Conservation (phyloP, 2,113 vertebrate species). For the Furnarius figulus region DNA sequence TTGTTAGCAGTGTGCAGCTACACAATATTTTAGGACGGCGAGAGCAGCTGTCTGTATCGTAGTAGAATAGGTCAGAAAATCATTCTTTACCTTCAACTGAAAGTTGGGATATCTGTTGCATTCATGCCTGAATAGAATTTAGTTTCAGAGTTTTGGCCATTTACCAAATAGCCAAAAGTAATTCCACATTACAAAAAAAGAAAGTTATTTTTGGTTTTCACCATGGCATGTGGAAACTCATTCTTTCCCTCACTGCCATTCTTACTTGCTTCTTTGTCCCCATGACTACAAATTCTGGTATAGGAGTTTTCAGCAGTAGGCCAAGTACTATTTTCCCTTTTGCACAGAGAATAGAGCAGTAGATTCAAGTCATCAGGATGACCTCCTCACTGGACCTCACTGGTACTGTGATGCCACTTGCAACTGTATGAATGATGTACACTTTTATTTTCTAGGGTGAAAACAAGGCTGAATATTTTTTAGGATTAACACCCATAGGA, state of each 20-base stretch:
- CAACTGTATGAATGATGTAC: neutral
- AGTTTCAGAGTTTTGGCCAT: neutral
- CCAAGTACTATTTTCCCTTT: neutral
- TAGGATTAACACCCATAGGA: slow-evolving; percentile 88
- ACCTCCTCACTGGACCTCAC: neutral
- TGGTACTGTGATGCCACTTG: neutral
- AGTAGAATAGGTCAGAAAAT: neutral
- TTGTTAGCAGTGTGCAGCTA: neutral
- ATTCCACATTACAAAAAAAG: neutral
- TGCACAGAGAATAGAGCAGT: neutral
- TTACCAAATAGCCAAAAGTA: neutral
- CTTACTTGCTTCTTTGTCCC: neutral
- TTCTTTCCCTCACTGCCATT: neutral
- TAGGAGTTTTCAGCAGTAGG: neutral
- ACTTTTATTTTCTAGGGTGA: slow-evolving; percentile 83
- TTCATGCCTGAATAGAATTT: neutral
- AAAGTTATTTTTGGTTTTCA: neutral
- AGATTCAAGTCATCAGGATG: neutral
- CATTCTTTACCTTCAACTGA: neutral
- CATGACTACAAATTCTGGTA: fast-evolving
- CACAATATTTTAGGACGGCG: neutral
- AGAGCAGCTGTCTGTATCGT: neutral
- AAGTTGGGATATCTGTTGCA: neutral
- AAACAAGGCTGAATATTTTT: slow-evolving; percentile 89
- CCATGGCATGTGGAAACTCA: neutral